phyloP scores from a whole-genome alignment of 2,113 vertebrate species.

The Pao palembangensis region DNA sequence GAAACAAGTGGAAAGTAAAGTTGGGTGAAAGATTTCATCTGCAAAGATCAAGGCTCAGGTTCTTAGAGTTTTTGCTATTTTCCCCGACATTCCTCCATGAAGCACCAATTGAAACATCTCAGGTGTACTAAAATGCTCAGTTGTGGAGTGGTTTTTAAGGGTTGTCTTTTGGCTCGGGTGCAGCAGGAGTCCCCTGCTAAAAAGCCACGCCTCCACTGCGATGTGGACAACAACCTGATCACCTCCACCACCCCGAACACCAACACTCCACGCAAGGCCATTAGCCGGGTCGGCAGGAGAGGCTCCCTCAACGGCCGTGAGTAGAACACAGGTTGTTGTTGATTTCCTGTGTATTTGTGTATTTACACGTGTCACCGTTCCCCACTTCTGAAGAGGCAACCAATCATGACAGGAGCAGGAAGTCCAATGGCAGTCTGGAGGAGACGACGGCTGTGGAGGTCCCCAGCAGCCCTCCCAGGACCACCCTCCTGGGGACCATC shows the following conservation, averaged over 20 bases:
- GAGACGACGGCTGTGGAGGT: slow-evolving; percentile 75
- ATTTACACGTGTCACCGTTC: neutral
- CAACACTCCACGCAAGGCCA: slow-evolving; percentile 79
- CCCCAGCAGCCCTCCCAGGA: slow-evolving; percentile 83
- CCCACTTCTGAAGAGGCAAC: slow-evolving; percentile 78
- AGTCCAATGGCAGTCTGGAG: slow-evolving; percentile 91
- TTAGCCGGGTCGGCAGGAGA: slow-evolving; percentile 84
- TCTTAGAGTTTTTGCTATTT: too few species aligned
- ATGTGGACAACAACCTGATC: slow-evolving; percentile 91
- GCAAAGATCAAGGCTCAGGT: too few species aligned
- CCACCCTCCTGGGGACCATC: slow-evolving; percentile 92
- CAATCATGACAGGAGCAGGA: slow-evolving; percentile 90
- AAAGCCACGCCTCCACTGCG: slow-evolving; percentile 85
- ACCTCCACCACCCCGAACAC: slow-evolving; percentile 84
- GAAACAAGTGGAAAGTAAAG: slow-evolving; percentile 60
- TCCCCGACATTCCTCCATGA: too few species aligned
- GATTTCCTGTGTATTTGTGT: neutral
- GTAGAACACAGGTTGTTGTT: slow-evolving; percentile 35
- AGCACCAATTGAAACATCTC: too few species aligned
- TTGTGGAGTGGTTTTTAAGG: neutral
- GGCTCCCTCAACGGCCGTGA: slow-evolving; percentile 88
- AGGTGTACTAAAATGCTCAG: too few species aligned
- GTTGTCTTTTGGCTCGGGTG: neutral
- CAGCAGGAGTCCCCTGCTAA: slow-evolving; percentile 90
- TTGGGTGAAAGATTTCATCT: slow-evolving; percentile 2